Evolutionary conservation across 2,113 vertebrate genomes (phyloP).

Genomic region (Salvelinus sp.): DNA sequence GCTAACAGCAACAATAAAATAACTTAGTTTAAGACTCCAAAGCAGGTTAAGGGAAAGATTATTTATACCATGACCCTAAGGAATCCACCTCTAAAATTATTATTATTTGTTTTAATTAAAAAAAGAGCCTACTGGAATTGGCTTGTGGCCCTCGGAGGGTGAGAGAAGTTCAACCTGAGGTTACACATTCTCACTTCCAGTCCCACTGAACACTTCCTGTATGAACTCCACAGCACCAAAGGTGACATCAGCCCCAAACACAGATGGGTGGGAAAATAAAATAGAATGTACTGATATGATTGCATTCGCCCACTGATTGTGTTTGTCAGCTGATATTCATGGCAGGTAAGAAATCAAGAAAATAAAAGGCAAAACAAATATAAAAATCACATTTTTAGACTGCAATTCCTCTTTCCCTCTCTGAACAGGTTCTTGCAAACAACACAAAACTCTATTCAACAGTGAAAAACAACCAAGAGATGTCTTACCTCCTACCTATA

Average conservation of each 20-base stretch:
- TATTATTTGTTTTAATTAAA: too few species aligned
- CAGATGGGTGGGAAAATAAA: background rate
- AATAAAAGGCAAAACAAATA: background rate
- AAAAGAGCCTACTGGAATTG: background rate
- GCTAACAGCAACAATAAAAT: background rate
- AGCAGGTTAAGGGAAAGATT: background rate
- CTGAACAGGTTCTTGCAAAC: constrained; percentile 7
- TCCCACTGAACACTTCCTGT: background rate
- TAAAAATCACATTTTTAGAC: background rate
- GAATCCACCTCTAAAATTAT: background rate
- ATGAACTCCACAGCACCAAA: background rate
- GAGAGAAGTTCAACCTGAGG: background rate
- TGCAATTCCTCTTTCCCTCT: background rate
- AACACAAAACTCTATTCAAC: background rate
- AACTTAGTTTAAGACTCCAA: background rate
- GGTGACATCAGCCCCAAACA: background rate
- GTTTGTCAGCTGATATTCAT: background rate
- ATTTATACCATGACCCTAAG: constrained; percentile 7
- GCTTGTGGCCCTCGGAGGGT: background rate
- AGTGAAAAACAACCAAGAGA: background rate
- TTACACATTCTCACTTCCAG: background rate
- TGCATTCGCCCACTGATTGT: constrained; percentile 31
- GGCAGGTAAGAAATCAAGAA: background rate
- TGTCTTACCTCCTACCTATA: too few species aligned
- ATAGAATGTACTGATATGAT: constrained; percentile 19